Evolutionary conservation across 1,140 invertebrate species (phyloP), one percentile per base, ranked within the genome.

Genomic region (Monochamus saltuarius): DNA sequence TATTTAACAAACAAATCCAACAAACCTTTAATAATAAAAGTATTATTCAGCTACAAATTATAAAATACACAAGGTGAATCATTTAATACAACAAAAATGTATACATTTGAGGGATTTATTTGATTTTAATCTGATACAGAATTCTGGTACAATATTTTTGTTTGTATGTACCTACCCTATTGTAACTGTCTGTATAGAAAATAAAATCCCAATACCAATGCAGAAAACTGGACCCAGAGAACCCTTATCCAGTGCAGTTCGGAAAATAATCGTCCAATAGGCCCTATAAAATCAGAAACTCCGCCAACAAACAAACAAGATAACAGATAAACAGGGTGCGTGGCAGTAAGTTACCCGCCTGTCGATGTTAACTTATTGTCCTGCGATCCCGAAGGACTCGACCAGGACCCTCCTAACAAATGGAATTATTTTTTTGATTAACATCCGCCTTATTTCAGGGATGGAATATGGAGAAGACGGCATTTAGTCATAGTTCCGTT

Each of bases 291-390:
- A 57, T 22, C 45, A 50, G 17, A 40, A 14, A 54, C 50, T 36
- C 43, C 10, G 22, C 56, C 45, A 57, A 57, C 56, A 57, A 57
- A 57, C 56, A 57, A 57, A 57, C 56, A 57, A 57, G 29, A 49
- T 42, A 42, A 42, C 39, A 49, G 56, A 49, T 57, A 57, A 42
- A 42, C 39, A 17, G 39, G 39, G 39, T 46, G 39, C 42, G 13
- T 7, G 22, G 56, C 56, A 57, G 42, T 57, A 57, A 57, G 42
- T 57, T 45, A 57, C 35, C 38, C 56, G 38, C 16, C 56, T 57
- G 56, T 57, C 56, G 45, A 57, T 57, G 39, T 42, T 42, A 42
- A 42, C 39, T 42, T 42, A 42, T 42, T 42, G 39, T 42, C 39
- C 16, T 42, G n/a, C 39, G 16, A 13, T 42, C 39, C 39, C n/a